A percentile compares a stretch with the other conserved stretches of the same genome.
phyloP scores from a whole-genome alignment of 2,113 vertebrate species.

The Pseudolaguvia tuberculata region DNA sequence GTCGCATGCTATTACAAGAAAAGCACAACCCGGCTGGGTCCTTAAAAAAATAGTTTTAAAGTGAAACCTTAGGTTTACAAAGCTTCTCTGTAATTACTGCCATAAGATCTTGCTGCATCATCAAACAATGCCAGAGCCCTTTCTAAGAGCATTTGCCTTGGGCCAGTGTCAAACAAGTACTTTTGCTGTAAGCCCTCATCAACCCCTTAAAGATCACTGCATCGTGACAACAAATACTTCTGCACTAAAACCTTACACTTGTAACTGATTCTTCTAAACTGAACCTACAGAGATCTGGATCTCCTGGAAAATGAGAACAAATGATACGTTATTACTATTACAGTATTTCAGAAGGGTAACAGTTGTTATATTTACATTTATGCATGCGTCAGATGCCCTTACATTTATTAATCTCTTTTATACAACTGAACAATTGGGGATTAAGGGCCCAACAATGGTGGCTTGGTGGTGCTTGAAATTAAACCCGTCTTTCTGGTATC shows the following conservation, averaged over 20 bases:
- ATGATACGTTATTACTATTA: not conserved
- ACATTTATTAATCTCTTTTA: no score
- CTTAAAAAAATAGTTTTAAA: constrained; percentile 29
- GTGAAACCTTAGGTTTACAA: constrained; percentile 23
- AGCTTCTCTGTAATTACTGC: constrained; percentile 36
- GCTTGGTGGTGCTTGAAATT: no score
- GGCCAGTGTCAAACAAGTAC: constrained; percentile 28
- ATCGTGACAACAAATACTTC: constrained; percentile 1
- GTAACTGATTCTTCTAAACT: not conserved
- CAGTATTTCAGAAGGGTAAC: not conserved
- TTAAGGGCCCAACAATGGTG: no score
- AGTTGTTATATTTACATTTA: not conserved
- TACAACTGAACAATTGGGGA: no score
- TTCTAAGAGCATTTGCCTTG: not conserved
- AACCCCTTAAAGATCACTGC: constrained; percentile 5
- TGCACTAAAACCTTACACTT: not conserved
- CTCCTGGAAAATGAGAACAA: not conserved
- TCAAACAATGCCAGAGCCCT: constrained; percentile 3
- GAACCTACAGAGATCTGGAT: not conserved
- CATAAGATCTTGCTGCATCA: constrained; percentile 45
- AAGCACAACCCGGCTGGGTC: not conserved
- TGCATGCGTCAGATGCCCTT: no score
- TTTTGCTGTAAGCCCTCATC: constrained; percentile 30
- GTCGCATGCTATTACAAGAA: constrained; percentile 29
- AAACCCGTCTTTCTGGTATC: no score